Percentiles rank a stretch among this genome's conserved stretches.
These are phyloP conservation scores for Papilio gigon DNA, from an alignment of 2,888 invertebrate species.

Conservation along the genomic window DNA sequence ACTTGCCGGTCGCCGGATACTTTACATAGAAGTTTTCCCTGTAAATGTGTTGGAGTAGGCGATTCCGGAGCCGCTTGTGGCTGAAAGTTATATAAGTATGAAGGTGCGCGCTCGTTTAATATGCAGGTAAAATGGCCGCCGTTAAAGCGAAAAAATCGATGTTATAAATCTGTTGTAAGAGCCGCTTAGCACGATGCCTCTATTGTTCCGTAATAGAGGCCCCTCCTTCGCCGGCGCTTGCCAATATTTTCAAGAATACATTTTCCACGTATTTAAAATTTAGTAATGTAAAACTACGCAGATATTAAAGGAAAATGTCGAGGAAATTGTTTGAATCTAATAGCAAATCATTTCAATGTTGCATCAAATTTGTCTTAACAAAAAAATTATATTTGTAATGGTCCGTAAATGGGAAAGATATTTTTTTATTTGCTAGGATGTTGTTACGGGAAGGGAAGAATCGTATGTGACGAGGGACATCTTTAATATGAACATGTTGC, in stretches of 20 bases:
- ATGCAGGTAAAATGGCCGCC: constrained; percentile 39
- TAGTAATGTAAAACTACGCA: constrained; percentile 49
- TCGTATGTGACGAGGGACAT: too few species aligned
- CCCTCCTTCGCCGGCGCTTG: constrained; percentile 47
- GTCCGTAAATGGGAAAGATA: too few species aligned
- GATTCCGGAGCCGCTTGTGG: constrained; percentile 5
- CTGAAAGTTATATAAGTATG: constrained; percentile 14
- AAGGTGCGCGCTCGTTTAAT: constrained; percentile 18
- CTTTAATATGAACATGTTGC: too few species aligned
- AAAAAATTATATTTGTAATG: too few species aligned
- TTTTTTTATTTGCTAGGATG: too few species aligned
- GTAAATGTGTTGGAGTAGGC: not conserved
- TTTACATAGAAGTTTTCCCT: not conserved
- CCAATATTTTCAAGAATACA: constrained; percentile 31
- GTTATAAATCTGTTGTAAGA: constrained; percentile 58
- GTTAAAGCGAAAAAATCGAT: constrained; percentile 46
- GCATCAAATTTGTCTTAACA: too few species aligned
- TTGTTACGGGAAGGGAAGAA: too few species aligned
- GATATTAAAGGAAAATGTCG: constrained; percentile 28
- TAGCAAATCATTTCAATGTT: too few species aligned
- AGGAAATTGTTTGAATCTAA: too few species aligned
- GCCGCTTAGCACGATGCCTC: constrained; percentile 55
- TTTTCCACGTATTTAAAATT: constrained; percentile 46
- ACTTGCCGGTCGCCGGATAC: too few species aligned
- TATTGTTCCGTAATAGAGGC: constrained; percentile 55